Base-by-base conservation (phyloP, 2,888 invertebrate species). In the Drosophila rubida region DNA sequence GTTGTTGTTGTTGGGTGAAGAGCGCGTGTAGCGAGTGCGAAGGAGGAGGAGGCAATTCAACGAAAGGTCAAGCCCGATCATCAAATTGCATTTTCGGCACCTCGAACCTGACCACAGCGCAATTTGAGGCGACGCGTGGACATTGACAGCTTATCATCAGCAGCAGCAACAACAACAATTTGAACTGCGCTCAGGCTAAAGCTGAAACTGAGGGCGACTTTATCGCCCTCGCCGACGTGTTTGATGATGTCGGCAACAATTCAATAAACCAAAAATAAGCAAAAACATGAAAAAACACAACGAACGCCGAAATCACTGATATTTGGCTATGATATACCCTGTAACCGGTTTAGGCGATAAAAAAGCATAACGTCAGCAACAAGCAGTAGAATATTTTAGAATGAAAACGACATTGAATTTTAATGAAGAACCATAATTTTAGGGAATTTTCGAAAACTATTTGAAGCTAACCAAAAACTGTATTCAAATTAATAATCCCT, bases 141-240 rank as follows among this genome's bases (percentile, higher is more conserved):
- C 60, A 51, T 54, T 63, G 75, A 48, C 60, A 60, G 73, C 69
- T 81, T 84, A 84, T 80, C 78, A 80, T 51, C 63, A 41, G 6
- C 14, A 48, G 51, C 9, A 37, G 16, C 19, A 14, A n/a, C 14
- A 55, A 44, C 19, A 4, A 14, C 25, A 30, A 42, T 16, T 46
- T 44, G 11, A 55, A 25, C 46, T 44, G 14, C 35, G 6, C 35
- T 13, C 7, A 37, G 37, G 19, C 44, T n/a, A n/a, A 32, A 32
- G 11, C 32, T 57, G 16, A 58, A 32, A 32, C 71, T 50, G 45
- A 51, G 54, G 37, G 41, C 51, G 35, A 51, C 22, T 46, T 67
- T 57, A 35, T 41, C 35, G 37, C 55, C 50, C 57, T 23, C 62
- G 45, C 32, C 32, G 41, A 42, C 57, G 32, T 54, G 64, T 69